These are phyloP conservation scores for Falcaria lacertinaria DNA, from an alignment of 2,888 invertebrate species.

Conservation along the genomic window DNA sequence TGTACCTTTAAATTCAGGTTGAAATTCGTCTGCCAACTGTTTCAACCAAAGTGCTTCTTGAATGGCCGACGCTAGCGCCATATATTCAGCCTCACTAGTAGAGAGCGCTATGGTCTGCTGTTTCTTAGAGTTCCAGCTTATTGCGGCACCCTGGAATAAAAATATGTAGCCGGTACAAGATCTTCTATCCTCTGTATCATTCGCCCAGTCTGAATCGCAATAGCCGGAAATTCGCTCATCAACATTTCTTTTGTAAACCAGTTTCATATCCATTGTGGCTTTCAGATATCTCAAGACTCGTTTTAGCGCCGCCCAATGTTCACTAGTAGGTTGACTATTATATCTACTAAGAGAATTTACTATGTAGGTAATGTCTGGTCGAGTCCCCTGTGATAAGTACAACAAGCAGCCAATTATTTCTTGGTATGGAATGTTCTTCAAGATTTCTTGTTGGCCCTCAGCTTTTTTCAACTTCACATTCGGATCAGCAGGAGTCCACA, in stretches of 20 bases:
- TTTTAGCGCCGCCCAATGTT: slow-evolving; percentile 17
- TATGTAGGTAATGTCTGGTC: slow-evolving; percentile 8
- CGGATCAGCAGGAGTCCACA: slow-evolving; percentile 10
- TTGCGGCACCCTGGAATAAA: slow-evolving; percentile 23
- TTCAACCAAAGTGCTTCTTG: too few species aligned
- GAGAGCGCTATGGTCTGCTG: too few species aligned
- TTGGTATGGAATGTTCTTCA: slow-evolving; percentile 11
- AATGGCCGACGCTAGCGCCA: too few species aligned
- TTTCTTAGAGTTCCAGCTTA: slow-evolving; percentile 23
- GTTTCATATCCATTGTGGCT: slow-evolving; percentile 10
- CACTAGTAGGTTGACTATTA: slow-evolving; percentile 11
- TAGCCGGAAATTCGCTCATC: slow-evolving; percentile 7
- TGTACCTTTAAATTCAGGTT: too few species aligned
- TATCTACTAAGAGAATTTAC: slow-evolving; percentile 15
- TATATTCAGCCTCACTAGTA: too few species aligned
- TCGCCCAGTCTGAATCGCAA: slow-evolving; percentile 28
- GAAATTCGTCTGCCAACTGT: too few species aligned
- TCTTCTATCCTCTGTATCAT: slow-evolving; percentile 10
- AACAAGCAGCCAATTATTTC: slow-evolving; percentile 12
- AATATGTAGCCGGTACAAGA: slow-evolving; percentile 25
- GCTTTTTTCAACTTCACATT: slow-evolving; percentile 3
- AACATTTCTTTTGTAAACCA: slow-evolving; percentile 6
- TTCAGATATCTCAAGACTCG: slow-evolving; percentile 19
- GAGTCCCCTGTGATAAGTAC: slow-evolving; percentile 12
- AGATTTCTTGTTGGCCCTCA: not conserved